phyloP scores from a whole-genome alignment of 2,113 vertebrate genomes.

The Tursiops truncatus region DNA sequence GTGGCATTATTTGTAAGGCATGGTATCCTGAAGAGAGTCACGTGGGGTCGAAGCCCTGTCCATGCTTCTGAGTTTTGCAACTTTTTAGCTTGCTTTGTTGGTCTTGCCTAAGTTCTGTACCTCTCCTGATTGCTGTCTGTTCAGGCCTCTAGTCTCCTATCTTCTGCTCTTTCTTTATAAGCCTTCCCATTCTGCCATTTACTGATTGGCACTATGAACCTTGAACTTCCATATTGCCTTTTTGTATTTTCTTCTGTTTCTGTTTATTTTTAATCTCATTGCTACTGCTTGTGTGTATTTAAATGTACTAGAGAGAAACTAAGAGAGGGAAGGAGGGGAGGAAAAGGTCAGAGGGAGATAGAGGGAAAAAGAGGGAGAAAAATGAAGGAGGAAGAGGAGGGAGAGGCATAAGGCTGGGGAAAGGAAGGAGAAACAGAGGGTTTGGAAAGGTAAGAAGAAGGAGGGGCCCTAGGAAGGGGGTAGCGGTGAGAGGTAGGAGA shows the following conservation, averaged over 20 bases:
- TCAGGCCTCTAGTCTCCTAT: not conserved
- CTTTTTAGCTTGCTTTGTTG: not conserved
- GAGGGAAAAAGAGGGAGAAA: not conserved
- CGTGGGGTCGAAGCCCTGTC: not conserved
- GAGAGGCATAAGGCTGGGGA: not conserved
- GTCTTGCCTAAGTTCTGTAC: not conserved
- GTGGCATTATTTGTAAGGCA: not conserved
- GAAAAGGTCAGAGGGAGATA: not conserved
- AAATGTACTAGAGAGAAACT: not conserved
- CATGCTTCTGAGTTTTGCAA: not conserved
- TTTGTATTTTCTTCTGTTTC: slow-evolving; percentile 9
- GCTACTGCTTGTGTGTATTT: not conserved
- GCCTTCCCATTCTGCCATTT: not conserved
- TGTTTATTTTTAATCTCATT: slow-evolving; percentile 5
- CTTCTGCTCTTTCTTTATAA: not conserved
- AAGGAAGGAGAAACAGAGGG: not conserved
- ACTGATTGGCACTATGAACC: not conserved
- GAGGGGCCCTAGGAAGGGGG: not conserved
- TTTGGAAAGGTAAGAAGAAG: not conserved
- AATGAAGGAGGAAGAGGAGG: not conserved
- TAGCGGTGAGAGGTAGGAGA: not conserved
- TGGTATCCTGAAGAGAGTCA: not conserved
- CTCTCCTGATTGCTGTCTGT: not conserved
- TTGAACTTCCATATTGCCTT: not conserved
- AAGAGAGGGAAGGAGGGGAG: not conserved